phyloP scores from a whole-genome alignment of 2,113 vertebrate species.

The Xenotilapia caudafasciata region DNA sequence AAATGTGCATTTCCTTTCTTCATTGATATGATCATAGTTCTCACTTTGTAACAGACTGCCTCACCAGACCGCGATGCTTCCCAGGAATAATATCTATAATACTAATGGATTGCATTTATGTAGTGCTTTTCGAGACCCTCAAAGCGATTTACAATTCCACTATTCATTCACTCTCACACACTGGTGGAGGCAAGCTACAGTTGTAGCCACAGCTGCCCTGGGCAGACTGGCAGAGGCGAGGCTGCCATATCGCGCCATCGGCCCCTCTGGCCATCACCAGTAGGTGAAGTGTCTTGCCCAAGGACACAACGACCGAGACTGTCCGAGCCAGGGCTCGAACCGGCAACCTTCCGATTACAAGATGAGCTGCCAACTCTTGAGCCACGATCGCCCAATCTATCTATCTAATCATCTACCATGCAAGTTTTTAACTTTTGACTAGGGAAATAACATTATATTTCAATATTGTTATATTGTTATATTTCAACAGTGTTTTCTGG shows the following conservation, averaged over 20 bases:
- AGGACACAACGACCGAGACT: background rate
- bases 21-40: background rate
- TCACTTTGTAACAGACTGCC: background rate
- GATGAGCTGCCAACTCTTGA: accelerated
- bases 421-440: background rate
- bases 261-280: background rate
- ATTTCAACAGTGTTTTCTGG: background rate
- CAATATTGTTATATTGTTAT: background rate
- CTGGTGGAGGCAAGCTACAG: too few relatives aligned
- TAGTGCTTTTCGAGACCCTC: accelerated
- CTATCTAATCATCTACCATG: background rate
- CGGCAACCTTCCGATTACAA: accelerated
- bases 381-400: accelerated
- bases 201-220: too few relatives aligned
- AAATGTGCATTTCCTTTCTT: background rate
- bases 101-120: background rate
- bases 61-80: background rate
- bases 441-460: background rate
- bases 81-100: background rate
- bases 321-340: accelerated
- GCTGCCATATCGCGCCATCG: too few relatives aligned
- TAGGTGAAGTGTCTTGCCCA: background rate
- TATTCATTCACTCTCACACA: too few relatives aligned
- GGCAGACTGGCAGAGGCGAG: too few relatives aligned
- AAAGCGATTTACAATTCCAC: too few relatives aligned